phyloP scores from a whole-genome alignment of 2,113 vertebrate genomes.

The Meles meles region DNA sequence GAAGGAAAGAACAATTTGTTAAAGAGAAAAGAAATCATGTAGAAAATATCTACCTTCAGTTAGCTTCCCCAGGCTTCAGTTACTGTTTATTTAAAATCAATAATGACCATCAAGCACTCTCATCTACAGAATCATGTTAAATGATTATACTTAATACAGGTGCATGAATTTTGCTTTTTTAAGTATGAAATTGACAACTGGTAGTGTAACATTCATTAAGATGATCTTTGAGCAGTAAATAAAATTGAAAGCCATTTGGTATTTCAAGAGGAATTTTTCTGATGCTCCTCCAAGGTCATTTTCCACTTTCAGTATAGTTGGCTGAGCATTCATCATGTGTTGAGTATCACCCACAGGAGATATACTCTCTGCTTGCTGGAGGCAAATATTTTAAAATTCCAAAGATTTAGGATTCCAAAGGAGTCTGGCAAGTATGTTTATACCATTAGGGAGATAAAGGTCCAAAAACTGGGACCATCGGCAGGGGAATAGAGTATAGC shows the following conservation, averaged over 20 bases:
- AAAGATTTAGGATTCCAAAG: background rate
- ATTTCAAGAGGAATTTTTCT: background rate
- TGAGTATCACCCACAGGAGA: background rate
- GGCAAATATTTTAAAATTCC: background rate
- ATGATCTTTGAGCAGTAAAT: background rate
- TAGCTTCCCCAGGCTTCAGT: background rate
- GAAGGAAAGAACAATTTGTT: background rate
- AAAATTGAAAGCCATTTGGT: background rate
- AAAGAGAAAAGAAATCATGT: background rate
- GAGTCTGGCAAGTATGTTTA: background rate
- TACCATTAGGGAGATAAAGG: background rate
- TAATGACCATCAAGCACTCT: background rate
- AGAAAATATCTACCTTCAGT: background rate
- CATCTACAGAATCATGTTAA: background rate
- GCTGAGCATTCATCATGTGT: background rate
- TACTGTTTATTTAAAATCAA: background rate
- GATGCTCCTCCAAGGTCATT: background rate
- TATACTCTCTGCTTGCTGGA: background rate
- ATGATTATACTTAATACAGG: background rate
- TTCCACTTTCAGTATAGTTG: background rate
- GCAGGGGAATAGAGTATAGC: background rate
- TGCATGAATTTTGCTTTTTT: background rate
- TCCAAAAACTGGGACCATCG: background rate
- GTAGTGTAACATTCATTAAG: background rate
- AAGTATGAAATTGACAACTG: background rate